Percentiles rank a stretch among this genome's conserved stretches.
These are phyloP conservation scores for Grammomys dolichurus DNA, from an alignment of 2,113 vertebrate species.

Conservation along the genomic window DNA sequence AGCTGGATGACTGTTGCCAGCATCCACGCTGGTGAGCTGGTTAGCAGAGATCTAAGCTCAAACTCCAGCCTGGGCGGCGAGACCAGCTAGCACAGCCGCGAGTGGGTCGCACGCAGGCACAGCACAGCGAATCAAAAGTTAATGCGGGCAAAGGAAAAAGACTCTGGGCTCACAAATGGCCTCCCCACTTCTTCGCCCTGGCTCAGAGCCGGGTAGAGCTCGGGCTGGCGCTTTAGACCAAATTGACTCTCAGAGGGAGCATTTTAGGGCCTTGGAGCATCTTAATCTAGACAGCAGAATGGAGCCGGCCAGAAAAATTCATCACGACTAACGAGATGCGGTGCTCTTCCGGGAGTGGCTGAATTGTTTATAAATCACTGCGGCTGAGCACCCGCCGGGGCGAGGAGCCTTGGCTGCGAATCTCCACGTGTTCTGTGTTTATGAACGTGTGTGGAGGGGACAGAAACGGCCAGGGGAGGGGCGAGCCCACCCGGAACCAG, in stretches of 20 bases:
- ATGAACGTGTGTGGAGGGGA: slow-evolving; percentile 73
- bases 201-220: not conserved
- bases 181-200: not conserved
- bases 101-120: no score
- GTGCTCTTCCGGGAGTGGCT: slow-evolving; percentile 86
- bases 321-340: slow-evolving; percentile 85
- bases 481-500: slow-evolving; percentile 62
- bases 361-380: slow-evolving; percentile 87
- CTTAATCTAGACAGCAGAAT: slow-evolving; percentile 79
- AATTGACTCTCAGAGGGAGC: slow-evolving; percentile 60
- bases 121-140: slow-evolving; percentile 53
- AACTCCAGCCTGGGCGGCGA: not conserved
- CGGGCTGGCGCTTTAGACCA: not conserved
- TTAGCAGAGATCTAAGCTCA: not conserved
- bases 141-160: not conserved
- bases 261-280: slow-evolving; percentile 75
- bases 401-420: slow-evolving; percentile 78
- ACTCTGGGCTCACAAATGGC: not conserved
- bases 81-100: not conserved
- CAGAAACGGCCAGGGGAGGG: slow-evolving; percentile 80
- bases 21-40: not conserved
- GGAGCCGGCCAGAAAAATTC: slow-evolving; percentile 82
- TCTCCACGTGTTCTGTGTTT: slow-evolving; percentile 84
- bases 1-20: slow-evolving; percentile 17
- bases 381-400: slow-evolving; percentile 73